These are phyloP conservation scores for Rhopalosiphum padi DNA, from an alignment of 1,140 invertebrate species.

Conservation along the genomic window DNA sequence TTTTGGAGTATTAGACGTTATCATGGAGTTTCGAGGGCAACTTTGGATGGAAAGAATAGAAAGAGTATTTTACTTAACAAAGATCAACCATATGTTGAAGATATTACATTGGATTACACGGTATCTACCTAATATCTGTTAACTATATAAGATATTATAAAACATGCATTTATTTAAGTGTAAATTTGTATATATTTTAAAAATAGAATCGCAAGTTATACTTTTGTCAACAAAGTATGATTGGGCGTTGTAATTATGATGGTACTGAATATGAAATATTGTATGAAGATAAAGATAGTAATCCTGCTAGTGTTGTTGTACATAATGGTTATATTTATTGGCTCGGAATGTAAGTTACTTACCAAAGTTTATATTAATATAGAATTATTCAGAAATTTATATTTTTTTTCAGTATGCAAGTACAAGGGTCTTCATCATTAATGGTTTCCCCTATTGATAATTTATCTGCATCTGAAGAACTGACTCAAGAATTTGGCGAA, in stretches of 20 bases:
- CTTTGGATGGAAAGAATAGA: conserved; percentile 69
- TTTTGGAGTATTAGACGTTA: conserved; percentile 71
- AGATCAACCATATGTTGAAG: conserved; percentile 66
- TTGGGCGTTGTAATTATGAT: conserved; percentile 68
- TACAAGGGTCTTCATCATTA: conserved; percentile 32
- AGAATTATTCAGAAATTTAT: conserved; percentile 28
- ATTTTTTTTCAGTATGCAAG: conserved; percentile 55
- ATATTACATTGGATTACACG: conserved; percentile 70
- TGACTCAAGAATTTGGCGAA: conserved; percentile 71
- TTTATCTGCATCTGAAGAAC: conserved; percentile 66
- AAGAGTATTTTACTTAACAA: conserved; percentile 63
- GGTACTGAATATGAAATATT: conserved; percentile 64
- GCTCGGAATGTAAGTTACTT: conserved; percentile 67
- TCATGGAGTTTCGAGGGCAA: conserved; percentile 67
- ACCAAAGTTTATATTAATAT: conserved; percentile 25
- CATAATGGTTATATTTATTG: conserved; percentile 67
- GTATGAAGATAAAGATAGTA: conserved; percentile 62
- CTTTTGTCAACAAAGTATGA: conserved; percentile 80
- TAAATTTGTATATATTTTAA: conserved; percentile 56
- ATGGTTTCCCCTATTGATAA: conserved; percentile 70
- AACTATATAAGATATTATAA: background rate
- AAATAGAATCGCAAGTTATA: conserved; percentile 72
- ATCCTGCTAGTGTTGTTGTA: conserved; percentile 65
- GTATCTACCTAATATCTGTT: conserved; percentile 61
- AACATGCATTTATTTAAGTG: conserved; percentile 58